Percentiles rank a stretch among this genome's conserved stretches.
Evolutionary conservation across 2,113 vertebrate genomes (phyloP).

Genomic region (Micronycteris hirsuta): DNA sequence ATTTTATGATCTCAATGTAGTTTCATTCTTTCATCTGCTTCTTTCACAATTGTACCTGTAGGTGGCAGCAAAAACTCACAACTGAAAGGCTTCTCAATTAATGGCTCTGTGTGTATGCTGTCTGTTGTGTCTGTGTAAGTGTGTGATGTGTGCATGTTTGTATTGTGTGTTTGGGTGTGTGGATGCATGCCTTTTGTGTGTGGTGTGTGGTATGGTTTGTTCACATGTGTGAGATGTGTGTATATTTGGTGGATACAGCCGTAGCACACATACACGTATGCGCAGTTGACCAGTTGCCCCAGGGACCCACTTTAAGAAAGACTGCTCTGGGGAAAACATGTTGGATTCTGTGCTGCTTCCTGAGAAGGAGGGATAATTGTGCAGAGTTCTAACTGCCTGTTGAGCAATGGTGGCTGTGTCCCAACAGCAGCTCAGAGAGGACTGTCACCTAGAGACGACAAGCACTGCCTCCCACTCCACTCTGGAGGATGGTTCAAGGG

Average conservation of each 20-base stretch:
- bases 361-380: too few species aligned
- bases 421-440: rapidly evolving
- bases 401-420: background rate
- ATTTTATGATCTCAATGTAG: background rate
- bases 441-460: background rate
- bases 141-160: background rate
- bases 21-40: background rate
- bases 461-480: rapidly evolving
- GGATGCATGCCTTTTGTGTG: background rate
- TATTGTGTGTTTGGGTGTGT: background rate
- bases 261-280: too few species aligned
- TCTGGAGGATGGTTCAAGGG: rapidly evolving
- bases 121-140: background rate
- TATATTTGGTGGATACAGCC: too few species aligned
- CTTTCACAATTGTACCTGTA: background rate
- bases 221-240: rapidly evolving
- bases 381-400: rapidly evolving
- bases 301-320: background rate
- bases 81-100: background rate
- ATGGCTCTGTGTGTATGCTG: rapidly evolving
- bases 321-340: background rate
- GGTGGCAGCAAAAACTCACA: constrained; percentile 38
- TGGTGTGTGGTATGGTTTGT: background rate
- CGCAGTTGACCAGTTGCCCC: too few species aligned
- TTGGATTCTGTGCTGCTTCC: rapidly evolving